phyloP scores from a whole-genome alignment of 2,797 vertebrate genomes.

The Coreius guichenoti region DNA sequence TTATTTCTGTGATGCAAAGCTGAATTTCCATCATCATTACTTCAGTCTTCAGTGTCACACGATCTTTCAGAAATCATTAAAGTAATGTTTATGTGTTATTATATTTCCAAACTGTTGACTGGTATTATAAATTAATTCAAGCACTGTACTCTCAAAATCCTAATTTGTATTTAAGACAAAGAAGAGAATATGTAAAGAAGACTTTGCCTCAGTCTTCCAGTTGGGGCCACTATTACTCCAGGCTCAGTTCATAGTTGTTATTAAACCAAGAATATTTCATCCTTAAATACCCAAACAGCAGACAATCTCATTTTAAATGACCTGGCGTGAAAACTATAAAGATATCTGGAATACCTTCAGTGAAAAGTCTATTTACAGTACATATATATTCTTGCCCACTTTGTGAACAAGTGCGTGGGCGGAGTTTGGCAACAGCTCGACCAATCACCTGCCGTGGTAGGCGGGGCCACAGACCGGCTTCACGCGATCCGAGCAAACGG shows the following conservation, averaged over 20 bases:
- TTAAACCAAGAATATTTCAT: background rate
- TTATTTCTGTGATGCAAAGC: background rate
- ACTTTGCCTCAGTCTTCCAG: conserved; percentile 28
- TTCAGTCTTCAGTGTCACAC: too few species aligned
- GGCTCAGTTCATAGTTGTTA: background rate
- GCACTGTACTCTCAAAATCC: background rate
- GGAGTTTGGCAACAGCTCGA: conserved; percentile 1
- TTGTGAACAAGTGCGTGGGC: conserved; percentile 32
- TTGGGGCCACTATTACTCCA: conserved; percentile 51
- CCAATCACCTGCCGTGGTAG: conserved; percentile 20
- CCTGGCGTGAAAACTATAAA: background rate
- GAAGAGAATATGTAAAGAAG: background rate
- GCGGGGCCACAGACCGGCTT: conserved; percentile 44
- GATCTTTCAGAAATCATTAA: too few species aligned
- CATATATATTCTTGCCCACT: background rate
- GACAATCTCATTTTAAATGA: background rate
- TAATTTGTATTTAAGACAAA: background rate
- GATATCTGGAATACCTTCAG: background rate
- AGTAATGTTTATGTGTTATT: background rate
- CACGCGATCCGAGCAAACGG: conserved; percentile 11
- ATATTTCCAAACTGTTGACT: background rate
- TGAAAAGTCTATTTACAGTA: conserved; percentile 8
- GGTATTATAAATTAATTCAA: background rate
- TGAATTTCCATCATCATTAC: background rate
- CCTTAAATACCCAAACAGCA: background rate